A percentile compares a stretch with the other conserved stretches of the same genome.
phyloP scores from a whole-genome alignment of 2,888 invertebrate species.

The Nephrotoma appendiculata region DNA sequence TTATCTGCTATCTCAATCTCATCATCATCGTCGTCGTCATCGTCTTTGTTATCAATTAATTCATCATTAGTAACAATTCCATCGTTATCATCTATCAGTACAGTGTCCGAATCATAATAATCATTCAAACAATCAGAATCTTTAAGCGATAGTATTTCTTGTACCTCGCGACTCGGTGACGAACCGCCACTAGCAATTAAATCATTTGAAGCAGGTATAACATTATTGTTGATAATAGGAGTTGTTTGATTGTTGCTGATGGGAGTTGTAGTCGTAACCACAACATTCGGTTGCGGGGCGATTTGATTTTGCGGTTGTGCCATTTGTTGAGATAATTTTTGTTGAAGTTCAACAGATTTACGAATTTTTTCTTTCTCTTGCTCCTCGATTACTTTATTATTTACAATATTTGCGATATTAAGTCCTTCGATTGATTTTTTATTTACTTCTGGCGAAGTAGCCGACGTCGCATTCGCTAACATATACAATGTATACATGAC shows the following conservation, averaged over 20 bases:
- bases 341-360: slow-evolving; percentile 14
- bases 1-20: neutral
- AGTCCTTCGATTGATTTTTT: slow-evolving; percentile 21
- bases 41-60: neutral
- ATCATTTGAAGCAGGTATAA: neutral
- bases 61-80: neutral
- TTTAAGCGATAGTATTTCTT: slow-evolving; percentile 66
- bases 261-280: neutral
- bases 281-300: neutral
- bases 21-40: neutral
- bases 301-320: neutral
- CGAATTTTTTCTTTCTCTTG: slow-evolving; percentile 16
- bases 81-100: slow-evolving; percentile 9
- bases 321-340: slow-evolving; percentile 17
- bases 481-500: slow-evolving; percentile 30
- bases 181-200: slow-evolving; percentile 61
- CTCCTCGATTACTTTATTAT: slow-evolving; percentile 29
- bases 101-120: slow-evolving; percentile 8
- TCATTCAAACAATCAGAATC: slow-evolving; percentile 22
- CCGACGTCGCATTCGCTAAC: slow-evolving; percentile 28
- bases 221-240: neutral
- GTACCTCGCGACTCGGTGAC: slow-evolving; percentile 79
- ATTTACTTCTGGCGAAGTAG: slow-evolving; percentile 11
- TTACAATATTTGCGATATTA: slow-evolving; percentile 26
- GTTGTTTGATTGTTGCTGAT: neutral